phyloP scores from a whole-genome alignment of 2,888 invertebrate species.

The Dexiosoma caninum region DNA sequence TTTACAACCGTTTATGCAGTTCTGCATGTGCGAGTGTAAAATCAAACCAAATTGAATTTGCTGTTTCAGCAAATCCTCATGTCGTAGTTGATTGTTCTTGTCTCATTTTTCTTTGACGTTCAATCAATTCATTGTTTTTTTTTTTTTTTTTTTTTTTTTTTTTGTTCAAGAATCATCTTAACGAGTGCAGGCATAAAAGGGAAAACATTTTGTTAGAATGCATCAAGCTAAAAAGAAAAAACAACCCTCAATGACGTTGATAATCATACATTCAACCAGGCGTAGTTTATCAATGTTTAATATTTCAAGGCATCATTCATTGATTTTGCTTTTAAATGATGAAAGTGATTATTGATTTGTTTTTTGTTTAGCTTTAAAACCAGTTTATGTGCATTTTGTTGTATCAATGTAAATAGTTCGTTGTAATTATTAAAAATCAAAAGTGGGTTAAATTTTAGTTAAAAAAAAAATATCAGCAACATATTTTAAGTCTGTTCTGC shows the following conservation, averaged over 20 bases:
- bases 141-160: too few species aligned
- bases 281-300: slow-evolving; percentile 19
- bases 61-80: slow-evolving; percentile 31
- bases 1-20: neutral
- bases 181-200: neutral
- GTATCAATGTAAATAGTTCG: too few species aligned
- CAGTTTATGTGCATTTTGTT: too few species aligned
- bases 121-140: too few species aligned
- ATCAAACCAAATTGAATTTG: slow-evolving; percentile 13
- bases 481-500: too few species aligned
- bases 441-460: too few species aligned
- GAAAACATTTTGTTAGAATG: neutral
- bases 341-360: too few species aligned
- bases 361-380: too few species aligned
- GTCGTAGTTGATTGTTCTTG: neutral
- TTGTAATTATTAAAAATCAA: too few species aligned
- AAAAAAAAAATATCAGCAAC: too few species aligned
- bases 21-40: neutral
- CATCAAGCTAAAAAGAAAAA: neutral
- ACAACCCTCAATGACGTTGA: neutral
- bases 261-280: slow-evolving; percentile 24
- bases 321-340: slow-evolving; percentile 7
- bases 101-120: neutral
- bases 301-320: slow-evolving; percentile 10
- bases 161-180: neutral